Percentiles rank a stretch among this genome's conserved stretches.
Evolutionary conservation across 2,797 vertebrate species (phyloP).

Genomic region (Neoniphon sammara): DNA sequence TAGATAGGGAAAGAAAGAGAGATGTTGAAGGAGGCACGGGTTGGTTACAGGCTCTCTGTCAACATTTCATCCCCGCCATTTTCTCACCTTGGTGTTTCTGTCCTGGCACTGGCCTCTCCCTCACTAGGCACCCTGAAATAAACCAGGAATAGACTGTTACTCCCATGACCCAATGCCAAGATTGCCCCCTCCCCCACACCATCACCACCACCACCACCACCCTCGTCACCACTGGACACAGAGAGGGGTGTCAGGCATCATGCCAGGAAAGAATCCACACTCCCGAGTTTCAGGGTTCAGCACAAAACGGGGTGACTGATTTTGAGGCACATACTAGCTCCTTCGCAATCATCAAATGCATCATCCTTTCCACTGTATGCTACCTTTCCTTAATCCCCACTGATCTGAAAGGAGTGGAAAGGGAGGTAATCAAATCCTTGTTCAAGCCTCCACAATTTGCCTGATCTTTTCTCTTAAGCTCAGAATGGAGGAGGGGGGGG

Average conservation of each 20-base stretch:
- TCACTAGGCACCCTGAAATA: constrained; percentile 96
- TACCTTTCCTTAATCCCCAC: constrained; percentile 72
- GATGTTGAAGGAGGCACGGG: constrained; percentile 16
- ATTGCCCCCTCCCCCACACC: neutral
- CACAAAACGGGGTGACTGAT: constrained; percentile 64
- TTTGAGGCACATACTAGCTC: constrained; percentile 31
- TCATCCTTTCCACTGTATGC: constrained; percentile 34
- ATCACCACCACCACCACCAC: constrained; percentile 32
- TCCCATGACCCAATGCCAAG: constrained; percentile 20
- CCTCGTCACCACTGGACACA: constrained; percentile 64
- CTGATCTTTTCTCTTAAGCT: constrained; percentile 39
- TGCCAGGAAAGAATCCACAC: constrained; percentile 77
- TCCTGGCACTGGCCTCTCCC: constrained; percentile 95
- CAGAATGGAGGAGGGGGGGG: constrained; percentile 40
- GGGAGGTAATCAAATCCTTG: constrained; percentile 19
- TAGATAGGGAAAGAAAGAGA: constrained; percentile 6
- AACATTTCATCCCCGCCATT: constrained; percentile 27
- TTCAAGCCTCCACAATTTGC: constrained; percentile 16
- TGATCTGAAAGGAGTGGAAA: constrained; percentile 38
- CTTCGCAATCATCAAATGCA: constrained; percentile 48
- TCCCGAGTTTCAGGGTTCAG: constrained; percentile 68
- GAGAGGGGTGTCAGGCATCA: constrained; percentile 73
- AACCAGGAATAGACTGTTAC: constrained; percentile 70
- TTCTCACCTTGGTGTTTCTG: constrained; percentile 94
- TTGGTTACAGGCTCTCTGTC: neutral